Conservation (phyloP, 2,113 vertebrate genomes). For the Cyprinus carpio region DNA sequence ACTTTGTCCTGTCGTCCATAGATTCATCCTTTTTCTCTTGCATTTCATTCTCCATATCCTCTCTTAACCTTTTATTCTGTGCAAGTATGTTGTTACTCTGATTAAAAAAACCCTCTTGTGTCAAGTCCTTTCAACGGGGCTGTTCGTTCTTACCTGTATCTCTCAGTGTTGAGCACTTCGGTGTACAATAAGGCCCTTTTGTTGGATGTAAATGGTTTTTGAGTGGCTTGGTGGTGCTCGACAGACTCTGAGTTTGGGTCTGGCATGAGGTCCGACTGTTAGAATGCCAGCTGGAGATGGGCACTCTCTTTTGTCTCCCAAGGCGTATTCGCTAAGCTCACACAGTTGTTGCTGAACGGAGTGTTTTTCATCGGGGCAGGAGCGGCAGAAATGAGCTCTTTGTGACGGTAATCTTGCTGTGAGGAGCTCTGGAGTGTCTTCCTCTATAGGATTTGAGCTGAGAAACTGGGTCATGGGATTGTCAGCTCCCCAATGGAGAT, state of each 20-base stretch:
- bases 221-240: slow-evolving; percentile 25
- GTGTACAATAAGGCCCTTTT: slow-evolving; percentile 21
- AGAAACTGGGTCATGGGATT: slow-evolving; percentile 58
- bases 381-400: slow-evolving; percentile 48
- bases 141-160: slow-evolving; percentile 12
- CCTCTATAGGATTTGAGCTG: slow-evolving; percentile 34
- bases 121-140: slow-evolving; percentile 9
- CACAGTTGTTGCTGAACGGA: slow-evolving; percentile 33
- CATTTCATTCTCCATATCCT: neutral
- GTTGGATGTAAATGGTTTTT: slow-evolving; percentile 19
- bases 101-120: slow-evolving; percentile 23
- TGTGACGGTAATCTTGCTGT: slow-evolving; percentile 53
- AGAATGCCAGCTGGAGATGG: slow-evolving; percentile 36
- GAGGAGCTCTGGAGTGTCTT: slow-evolving; percentile 49
- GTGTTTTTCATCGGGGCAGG: slow-evolving; percentile 37
- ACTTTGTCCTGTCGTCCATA: neutral
- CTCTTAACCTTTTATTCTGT: slow-evolving; percentile 11
- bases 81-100: slow-evolving; percentile 21
- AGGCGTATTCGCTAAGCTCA: slow-evolving; percentile 24
- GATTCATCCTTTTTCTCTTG: neutral
- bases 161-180: slow-evolving; percentile 6
- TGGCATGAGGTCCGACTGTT: slow-evolving; percentile 32
- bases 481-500: slow-evolving; percentile 42
- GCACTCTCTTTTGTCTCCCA: slow-evolving; percentile 13
- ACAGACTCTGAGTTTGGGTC: neutral